Evolutionary conservation across 2,888 invertebrate species (phyloP), one percentile per base, ranked within the genome.

Genomic region (Sarcophaga carnaria): DNA sequence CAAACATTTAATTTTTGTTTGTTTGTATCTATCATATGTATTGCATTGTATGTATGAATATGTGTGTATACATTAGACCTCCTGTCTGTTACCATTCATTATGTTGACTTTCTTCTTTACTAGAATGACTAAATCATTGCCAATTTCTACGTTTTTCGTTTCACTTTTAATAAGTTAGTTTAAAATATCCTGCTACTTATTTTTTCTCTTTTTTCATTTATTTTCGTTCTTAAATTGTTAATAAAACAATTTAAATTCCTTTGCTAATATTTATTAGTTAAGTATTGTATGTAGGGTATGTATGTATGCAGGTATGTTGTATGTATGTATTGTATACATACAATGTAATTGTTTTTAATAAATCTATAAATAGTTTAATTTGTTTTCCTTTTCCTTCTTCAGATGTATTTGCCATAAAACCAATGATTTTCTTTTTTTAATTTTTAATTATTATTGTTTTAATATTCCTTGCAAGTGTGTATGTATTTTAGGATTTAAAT

Each of bases 401-500:
- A 62, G 37, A 69, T 69, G 17, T 67, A 20, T n/a, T n/a, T 37
- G 37, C 37, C 22, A 70, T 47, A 49, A 49, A 75, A 70, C 81
- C 62, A 63, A 76, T 47, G 22, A 25, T 37, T 82, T 22, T 45
- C 78, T 11, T 75, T 62, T 22, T n/a, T 37, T 37, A 37, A 37
- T 37, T 37, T 37, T 37, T 37, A 37, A 37, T 37, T 37, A 37
- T 60, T 82, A 64, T 76, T 82, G 76, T 77, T 77, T 62, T 59
- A 12, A 60, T 59, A 64, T 64, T 82, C 64, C 70, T 76, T 76
- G 81, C 37, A 76, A 64, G 63, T 76, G n/a, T 45, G n/a, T 75
- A n/a, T 72, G 20, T 63, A 0, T 66, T n/a, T 45, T 64, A 14
- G 45, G 11, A 64, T 66, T 70, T 22, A 17, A 71, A 60, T 37